A percentile compares a stretch with the other conserved stretches of the same genome.
These are phyloP conservation scores for Catocala sponsa DNA, from an alignment of 2,888 invertebrate species.

Conservation along the genomic window DNA sequence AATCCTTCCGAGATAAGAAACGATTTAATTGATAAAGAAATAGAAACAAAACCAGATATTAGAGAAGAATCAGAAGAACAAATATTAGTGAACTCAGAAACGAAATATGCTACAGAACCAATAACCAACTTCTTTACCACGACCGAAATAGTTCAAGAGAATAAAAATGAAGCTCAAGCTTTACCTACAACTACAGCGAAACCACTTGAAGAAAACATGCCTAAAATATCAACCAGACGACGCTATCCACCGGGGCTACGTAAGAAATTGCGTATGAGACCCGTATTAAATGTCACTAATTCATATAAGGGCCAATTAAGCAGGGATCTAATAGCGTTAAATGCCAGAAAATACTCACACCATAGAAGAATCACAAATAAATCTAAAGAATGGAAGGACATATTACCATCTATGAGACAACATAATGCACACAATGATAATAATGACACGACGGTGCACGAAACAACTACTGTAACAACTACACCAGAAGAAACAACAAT, in stretches of 20 bases:
- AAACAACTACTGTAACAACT: constrained; percentile 50
- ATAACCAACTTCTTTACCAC: constrained; percentile 16
- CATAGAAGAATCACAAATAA: constrained; percentile 69
- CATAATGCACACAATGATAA: constrained; percentile 53
- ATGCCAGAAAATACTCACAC: constrained; percentile 68
- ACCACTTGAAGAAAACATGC: constrained; percentile 41
- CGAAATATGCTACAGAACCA: constrained; percentile 43
- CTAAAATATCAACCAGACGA: constrained; percentile 56
- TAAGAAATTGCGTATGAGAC: constrained; percentile 74
- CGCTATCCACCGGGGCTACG: constrained; percentile 65
- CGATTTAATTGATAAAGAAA: constrained; percentile 22
- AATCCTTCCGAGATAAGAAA: constrained; percentile 20
- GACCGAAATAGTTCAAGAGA: constrained; percentile 29
- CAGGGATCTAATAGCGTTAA: constrained; percentile 73
- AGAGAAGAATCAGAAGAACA: constrained; percentile 42
- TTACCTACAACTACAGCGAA: constrained; percentile 34
- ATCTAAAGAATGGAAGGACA: constrained; percentile 70
- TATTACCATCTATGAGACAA: constrained; percentile 62
- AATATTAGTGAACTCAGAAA: constrained; percentile 43
- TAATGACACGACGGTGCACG: constrained; percentile 42
- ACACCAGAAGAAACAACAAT: constrained; percentile 36
- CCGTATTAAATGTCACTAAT: constrained; percentile 59
- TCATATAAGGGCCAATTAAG: constrained; percentile 72
- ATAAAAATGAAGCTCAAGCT: constrained; percentile 29
- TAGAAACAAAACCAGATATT: neutral